Percentiles rank a stretch among this genome's conserved stretches.
Conservation (phyloP, 2,797 vertebrate species). For the Tangara arthus region DNA sequence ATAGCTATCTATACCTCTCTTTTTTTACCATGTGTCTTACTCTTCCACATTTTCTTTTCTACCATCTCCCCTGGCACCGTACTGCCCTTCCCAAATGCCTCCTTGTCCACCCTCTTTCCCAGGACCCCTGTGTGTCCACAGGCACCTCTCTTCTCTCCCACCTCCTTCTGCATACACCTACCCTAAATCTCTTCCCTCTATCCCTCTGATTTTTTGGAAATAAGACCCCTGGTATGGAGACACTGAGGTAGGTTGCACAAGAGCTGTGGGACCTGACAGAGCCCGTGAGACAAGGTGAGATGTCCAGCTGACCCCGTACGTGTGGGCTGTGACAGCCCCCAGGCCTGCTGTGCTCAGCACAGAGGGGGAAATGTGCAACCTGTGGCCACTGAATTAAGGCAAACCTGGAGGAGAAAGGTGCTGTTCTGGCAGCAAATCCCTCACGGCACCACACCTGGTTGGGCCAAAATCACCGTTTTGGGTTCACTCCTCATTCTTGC, state of each 20-base stretch:
- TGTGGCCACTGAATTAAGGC: neutral
- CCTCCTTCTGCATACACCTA: neutral
- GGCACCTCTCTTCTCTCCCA: neutral
- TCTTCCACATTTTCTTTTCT: neutral
- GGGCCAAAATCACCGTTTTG: neutral
- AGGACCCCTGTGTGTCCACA: accelerated
- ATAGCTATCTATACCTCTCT: neutral
- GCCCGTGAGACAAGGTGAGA: neutral
- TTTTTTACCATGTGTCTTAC: neutral
- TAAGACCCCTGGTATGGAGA: neutral
- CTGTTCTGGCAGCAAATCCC: neutral
- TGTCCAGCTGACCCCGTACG: neutral
- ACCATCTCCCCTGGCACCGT: neutral
- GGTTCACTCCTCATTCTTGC: neutral
- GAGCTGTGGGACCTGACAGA: neutral
- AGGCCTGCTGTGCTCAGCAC: neutral
- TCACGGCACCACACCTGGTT: neutral
- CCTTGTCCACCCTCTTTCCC: neutral
- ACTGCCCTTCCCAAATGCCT: neutral
- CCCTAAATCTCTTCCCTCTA: neutral
- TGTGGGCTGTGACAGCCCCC: neutral
- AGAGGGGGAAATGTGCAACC: accelerated
- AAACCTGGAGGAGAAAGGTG: neutral
- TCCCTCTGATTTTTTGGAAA: neutral
- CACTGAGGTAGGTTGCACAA: neutral